phyloP scores from a whole-genome alignment of 1,140 invertebrate genomes.

The Hestina assimilis region DNA sequence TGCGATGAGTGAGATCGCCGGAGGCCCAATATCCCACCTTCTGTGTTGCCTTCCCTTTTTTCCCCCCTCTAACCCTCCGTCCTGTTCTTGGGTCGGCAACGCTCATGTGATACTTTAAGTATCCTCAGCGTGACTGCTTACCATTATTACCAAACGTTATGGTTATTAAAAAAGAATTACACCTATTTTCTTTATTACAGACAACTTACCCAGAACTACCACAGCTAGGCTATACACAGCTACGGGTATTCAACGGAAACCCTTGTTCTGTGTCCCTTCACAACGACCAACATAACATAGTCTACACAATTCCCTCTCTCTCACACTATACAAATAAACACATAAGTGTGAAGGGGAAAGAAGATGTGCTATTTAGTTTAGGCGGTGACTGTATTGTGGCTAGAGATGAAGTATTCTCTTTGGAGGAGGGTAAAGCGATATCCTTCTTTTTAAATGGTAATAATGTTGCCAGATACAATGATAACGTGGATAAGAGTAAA shows the following conservation, averaged over 20 bases:
- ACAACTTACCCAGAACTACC: conserved; percentile 84
- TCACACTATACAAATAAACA: conserved; percentile 44
- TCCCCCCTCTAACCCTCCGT: too few relatives aligned
- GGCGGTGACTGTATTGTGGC: conserved; percentile 42
- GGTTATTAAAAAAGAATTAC: too few relatives aligned
- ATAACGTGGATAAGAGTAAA: conserved; percentile 64
- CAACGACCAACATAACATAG: conserved; percentile 37
- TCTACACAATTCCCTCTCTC: conserved; percentile 45
- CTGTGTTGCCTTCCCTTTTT: too few relatives aligned
- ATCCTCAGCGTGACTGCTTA: too few relatives aligned
- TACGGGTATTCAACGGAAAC: conserved; percentile 85
- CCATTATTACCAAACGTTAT: too few relatives aligned
- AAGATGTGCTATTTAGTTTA: conserved; percentile 38
- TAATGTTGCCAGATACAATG: conserved; percentile 40
- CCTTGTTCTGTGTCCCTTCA: conserved; percentile 49
- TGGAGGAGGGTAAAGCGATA: conserved; percentile 49
- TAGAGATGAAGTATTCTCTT: conserved; percentile 34
- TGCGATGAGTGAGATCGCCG: too few relatives aligned
- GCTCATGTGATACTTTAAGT: too few relatives aligned
- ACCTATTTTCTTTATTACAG: conserved; percentile 74
- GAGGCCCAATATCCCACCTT: too few relatives aligned
- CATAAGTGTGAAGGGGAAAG: conserved; percentile 30
- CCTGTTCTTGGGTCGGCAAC: too few relatives aligned
- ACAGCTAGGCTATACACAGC: conserved; percentile 78
- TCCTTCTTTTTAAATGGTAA: conserved; percentile 48